Evolutionary conservation across 1,140 invertebrate species (phyloP), one percentile per base, ranked within the genome.

Genomic region (Episyrphus balteatus): DNA sequence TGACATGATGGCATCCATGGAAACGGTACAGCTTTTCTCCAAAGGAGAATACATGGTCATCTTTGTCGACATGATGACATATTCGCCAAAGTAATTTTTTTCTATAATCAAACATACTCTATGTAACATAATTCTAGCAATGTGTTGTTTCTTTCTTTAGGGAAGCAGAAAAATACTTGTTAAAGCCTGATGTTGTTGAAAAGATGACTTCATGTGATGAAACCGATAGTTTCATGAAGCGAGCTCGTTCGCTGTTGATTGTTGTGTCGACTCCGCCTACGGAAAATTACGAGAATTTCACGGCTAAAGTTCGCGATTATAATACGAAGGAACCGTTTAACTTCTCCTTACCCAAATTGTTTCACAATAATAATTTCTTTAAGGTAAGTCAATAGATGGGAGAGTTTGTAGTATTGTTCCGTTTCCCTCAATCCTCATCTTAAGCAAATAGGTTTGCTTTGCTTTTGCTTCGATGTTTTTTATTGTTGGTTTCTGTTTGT

Each of bases 1-100:
- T 40, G 87, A 92, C 50, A 82, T 97, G 72, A 91, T 97, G 86
- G 79, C 77, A 34, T 83, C 84, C 9, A 89, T 97, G 85, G 84
- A 94, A 62, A 82, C 82, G 44, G 75, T 84, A 43, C 81, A 89
- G 46, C 61, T 97, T 42, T 85, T 97, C 59, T 82, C 85, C 15
- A 83, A 90, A 47, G 91, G 92, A 11, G 87, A 96, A 63, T 97
- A 97, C 64, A 87, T 95, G 74, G 87, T 97, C 37, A 92, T 98
- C 59, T 90, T 88, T 65, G 84, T 95, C 8, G 92, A 97, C 62
- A 88, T 87, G 76, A 83, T 88, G 73, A 84, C 83, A 1, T 92
- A 89, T 67, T 79, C 81, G 10, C 68, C 73, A 34, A 54, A 50
- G 55, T 54, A 48, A 53, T 46, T 51, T 47, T 21, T 15, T 18